Evolutionary conservation across 2,888 invertebrate species (phyloP).

Genomic region (Euplagia quadripunctaria): DNA sequence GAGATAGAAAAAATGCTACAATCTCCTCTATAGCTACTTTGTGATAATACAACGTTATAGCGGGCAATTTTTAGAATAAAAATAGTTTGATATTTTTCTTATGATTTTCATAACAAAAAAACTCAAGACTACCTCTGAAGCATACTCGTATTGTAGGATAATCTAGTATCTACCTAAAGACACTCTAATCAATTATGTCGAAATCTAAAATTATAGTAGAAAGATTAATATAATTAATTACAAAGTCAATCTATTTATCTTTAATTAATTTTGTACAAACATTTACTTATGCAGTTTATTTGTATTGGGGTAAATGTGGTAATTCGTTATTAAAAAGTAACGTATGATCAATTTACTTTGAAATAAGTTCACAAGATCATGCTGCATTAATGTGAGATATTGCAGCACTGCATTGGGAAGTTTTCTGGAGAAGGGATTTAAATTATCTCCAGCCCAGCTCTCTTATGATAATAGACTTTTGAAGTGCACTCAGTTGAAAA

Average conservation of each 20-base stretch:
- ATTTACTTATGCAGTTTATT: too few species aligned
- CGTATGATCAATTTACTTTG: slow-evolving; percentile 58
- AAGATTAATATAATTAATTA: too few species aligned
- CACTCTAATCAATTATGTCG: too few species aligned
- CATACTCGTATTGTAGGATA: not conserved
- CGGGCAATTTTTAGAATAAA: not conserved
- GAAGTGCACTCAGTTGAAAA: slow-evolving; percentile 50
- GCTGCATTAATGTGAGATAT: slow-evolving; percentile 59
- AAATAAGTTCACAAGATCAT: slow-evolving; percentile 65
- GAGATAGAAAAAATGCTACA: slow-evolving; percentile 26
- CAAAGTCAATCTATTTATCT: too few species aligned
- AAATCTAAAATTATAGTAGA: too few species aligned
- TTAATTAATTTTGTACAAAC: too few species aligned
- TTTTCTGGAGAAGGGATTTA: slow-evolving; percentile 44
- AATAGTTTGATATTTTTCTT: slow-evolving; percentile 12
- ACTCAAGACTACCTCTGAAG: not conserved
- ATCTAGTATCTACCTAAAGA: not conserved
- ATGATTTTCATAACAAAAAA: not conserved
- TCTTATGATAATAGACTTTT: slow-evolving; percentile 55
- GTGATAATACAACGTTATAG: slow-evolving; percentile 12
- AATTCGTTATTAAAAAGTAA: not conserved
- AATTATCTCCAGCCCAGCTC: slow-evolving; percentile 54
- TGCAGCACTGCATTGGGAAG: slow-evolving; percentile 38
- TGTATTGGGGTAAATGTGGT: too few species aligned
- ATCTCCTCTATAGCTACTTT: slow-evolving; percentile 4